phyloP scores from a whole-genome alignment of 1,140 invertebrate genomes.

The Megathymus violae region DNA sequence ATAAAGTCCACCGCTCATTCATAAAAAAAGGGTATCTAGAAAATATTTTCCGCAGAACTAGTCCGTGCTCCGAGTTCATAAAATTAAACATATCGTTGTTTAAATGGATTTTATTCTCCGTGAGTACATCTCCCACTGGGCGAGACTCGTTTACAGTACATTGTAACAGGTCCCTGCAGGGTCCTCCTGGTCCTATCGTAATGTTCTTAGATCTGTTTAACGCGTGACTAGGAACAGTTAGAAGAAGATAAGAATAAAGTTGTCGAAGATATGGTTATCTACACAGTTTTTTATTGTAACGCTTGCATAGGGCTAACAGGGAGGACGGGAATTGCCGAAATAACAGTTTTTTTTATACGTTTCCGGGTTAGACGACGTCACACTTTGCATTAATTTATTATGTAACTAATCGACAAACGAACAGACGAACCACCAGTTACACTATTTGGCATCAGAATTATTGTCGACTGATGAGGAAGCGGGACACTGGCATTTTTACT shows the following conservation, averaged over 20 bases:
- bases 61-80: background rate
- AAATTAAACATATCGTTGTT: background rate
- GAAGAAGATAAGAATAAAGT: slow-evolving; percentile 26
- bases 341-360: background rate
- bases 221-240: slow-evolving; percentile 39
- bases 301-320: background rate
- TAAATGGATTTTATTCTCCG: slow-evolving; percentile 1
- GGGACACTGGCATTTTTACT: no score
- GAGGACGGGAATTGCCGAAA: background rate
- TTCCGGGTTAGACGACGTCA: background rate
- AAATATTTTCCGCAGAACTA: background rate
- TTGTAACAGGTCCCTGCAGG: slow-evolving; percentile 32
- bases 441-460: no score
- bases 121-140: slow-evolving; percentile 5
- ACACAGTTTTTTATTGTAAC: slow-evolving; percentile 5
- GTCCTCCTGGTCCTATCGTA: slow-evolving; percentile 22
- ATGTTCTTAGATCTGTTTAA: slow-evolving; percentile 16
- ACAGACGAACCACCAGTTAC: no score
- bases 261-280: slow-evolving; percentile 8
- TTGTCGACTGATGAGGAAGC: no score
- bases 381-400: no score
- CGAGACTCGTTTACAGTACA: background rate
- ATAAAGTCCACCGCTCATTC: no score
- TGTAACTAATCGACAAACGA: no score
- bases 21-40: no score